Evolutionary conservation across 1,140 invertebrate genomes (phyloP).

Genomic region (Lanistes nyassanus): DNA sequence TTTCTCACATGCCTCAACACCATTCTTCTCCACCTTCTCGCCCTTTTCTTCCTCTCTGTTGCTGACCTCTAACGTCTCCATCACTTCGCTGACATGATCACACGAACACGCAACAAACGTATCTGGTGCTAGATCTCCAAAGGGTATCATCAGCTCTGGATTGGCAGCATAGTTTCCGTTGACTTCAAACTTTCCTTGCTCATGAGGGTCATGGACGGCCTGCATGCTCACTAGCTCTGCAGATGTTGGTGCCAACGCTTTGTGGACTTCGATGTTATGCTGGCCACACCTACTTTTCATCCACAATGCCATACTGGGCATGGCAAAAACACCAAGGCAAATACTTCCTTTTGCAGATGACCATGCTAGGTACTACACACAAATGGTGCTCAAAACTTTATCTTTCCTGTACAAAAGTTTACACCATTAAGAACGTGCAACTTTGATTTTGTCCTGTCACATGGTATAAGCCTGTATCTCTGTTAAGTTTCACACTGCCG

Average conservation of each 20-base stretch:
- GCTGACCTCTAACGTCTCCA: neutral
- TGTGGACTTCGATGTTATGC: slow-evolving; percentile 28
- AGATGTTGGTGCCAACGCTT: neutral
- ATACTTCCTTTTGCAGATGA: slow-evolving; percentile 20
- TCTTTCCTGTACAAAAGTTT: neutral
- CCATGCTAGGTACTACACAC: neutral
- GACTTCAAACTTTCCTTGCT: slow-evolving; percentile 19
- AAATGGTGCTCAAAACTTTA: neutral
- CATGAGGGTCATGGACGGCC: neutral
- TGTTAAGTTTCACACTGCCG: neutral
- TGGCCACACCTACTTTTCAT: slow-evolving; percentile 26
- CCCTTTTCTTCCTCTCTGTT: neutral
- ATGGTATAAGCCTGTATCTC: neutral
- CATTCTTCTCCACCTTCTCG: neutral
- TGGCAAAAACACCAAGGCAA: slow-evolving; percentile 26
- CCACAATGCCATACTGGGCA: slow-evolving; percentile 26
- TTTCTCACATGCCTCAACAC: slow-evolving; percentile 1
- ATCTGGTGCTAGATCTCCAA: neutral
- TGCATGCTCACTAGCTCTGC: neutral
- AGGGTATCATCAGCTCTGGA: slow-evolving; percentile 17
- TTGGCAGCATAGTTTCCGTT: slow-evolving; percentile 27
- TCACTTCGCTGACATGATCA: neutral
- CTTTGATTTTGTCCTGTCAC: neutral
- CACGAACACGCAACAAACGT: slow-evolving; percentile 6
- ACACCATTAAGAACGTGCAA: no score